Evolutionary conservation across 64 coral and sea anemone species (phyloP).

Genomic region (Astreopora myriophthalma): DNA sequence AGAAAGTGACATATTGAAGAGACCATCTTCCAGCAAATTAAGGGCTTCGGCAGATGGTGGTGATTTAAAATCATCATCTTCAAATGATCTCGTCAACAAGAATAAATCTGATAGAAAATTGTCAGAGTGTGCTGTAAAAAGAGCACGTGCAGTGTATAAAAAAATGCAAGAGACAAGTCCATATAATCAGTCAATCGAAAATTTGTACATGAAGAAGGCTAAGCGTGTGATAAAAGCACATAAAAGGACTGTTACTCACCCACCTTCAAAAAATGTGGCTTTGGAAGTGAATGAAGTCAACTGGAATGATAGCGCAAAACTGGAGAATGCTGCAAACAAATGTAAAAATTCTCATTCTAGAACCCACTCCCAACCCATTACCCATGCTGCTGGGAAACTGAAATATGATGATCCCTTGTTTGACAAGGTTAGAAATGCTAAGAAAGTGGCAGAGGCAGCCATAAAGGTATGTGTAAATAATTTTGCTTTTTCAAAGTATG

Average conservation of each 20-base stretch:
- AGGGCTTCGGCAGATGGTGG: not conserved
- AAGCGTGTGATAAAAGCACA: slow-evolving; percentile 50
- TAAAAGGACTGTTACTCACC: slow-evolving; percentile 61
- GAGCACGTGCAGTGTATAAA: slow-evolving; percentile 6
- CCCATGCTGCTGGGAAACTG: slow-evolving; percentile 35
- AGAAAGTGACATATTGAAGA: not conserved
- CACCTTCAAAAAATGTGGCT: not conserved
- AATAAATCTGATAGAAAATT: slow-evolving; percentile 14
- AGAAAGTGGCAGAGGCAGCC: slow-evolving; percentile 77
- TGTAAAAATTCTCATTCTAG: slow-evolving; percentile 43
- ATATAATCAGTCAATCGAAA: slow-evolving; percentile 79
- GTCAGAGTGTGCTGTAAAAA: slow-evolving; percentile 9
- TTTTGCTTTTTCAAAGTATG: not conserved
- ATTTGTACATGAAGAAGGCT: slow-evolving; percentile 60
- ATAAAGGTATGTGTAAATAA: slow-evolving; percentile 70
- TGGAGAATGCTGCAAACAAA: slow-evolving; percentile 41
- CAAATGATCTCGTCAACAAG: not conserved
- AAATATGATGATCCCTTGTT: slow-evolving; percentile 87
- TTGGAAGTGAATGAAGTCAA: not conserved
- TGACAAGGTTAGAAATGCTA: slow-evolving; percentile 85
- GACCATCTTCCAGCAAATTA: not conserved
- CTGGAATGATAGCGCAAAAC: slow-evolving; percentile 67
- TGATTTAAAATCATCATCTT: slow-evolving; percentile 7
- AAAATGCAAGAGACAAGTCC: slow-evolving; percentile 58
- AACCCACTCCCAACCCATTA: slow-evolving; percentile 40